Conservation (phyloP, 2,888 invertebrate species). For the Steinernema scapterisci region DNA sequence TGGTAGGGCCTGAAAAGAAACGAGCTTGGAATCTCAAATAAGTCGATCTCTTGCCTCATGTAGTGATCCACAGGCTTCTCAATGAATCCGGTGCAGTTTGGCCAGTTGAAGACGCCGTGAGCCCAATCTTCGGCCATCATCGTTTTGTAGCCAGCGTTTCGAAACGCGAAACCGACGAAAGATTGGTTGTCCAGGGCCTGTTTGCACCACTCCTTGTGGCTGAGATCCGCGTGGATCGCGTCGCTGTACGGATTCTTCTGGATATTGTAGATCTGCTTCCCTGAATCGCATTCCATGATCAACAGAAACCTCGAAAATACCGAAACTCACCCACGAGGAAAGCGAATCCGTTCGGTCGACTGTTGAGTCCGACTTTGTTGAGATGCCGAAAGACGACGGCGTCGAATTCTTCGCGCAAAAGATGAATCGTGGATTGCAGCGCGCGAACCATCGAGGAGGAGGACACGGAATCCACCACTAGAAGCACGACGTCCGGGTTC, state of each 20-base stretch:
- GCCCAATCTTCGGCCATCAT: conserved; percentile 56
- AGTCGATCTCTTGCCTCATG: conserved; percentile 49
- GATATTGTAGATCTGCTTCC: conserved; percentile 19
- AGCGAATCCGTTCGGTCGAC: conserved; percentile 54
- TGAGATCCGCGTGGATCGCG: not conserved
- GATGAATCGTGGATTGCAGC: conserved; percentile 33
- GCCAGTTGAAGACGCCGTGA: conserved; percentile 53
- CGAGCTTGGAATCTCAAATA: too few species aligned
- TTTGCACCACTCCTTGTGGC: conserved; percentile 29
- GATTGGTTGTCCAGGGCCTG: conserved; percentile 23
- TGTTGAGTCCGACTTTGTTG: conserved; percentile 57
- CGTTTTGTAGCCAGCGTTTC: conserved; percentile 41
- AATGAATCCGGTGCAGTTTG: conserved; percentile 51
- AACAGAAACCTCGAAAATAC: too few species aligned
- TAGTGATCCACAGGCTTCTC: conserved; percentile 50
- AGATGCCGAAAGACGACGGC: conserved; percentile 51
- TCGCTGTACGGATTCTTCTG: conserved; percentile 17
- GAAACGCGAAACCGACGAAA: conserved; percentile 32
- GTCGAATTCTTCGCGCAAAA: conserved; percentile 37
- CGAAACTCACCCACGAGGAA: conserved; percentile 38
- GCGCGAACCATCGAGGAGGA: conserved; percentile 36
- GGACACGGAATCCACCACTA: conserved; percentile 40
- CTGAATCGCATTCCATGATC: not conserved
- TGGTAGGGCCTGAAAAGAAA: conserved; percentile 34
- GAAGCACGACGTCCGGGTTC: conserved; percentile 33